Percentiles rank a stretch among this genome's conserved stretches.
These are phyloP conservation scores for Perca flavescens DNA, from an alignment of 2,113 vertebrate species.

Conservation along the genomic window DNA sequence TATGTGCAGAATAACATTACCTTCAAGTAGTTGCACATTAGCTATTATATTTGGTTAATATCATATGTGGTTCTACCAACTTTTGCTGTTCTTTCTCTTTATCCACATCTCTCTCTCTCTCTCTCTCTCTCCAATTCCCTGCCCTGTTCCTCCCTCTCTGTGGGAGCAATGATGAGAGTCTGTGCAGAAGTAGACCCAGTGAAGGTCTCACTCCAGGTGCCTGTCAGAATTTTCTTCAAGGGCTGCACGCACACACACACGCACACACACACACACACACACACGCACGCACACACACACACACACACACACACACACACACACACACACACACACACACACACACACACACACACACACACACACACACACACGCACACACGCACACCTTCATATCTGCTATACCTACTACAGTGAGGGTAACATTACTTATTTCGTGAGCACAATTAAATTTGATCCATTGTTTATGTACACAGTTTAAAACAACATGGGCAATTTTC, in stretches of 20 bases:
- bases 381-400: neutral
- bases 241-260: neutral
- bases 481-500: neutral
- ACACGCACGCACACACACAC: neutral
- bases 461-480: conserved; percentile 21
- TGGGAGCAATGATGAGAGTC: conserved; percentile 58
- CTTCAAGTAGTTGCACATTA: neutral
- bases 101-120: neutral
- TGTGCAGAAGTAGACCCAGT: conserved; percentile 47
- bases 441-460: conserved; percentile 20
- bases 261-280: neutral
- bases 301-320: neutral
- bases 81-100: neutral
- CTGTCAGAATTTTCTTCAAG: conserved; percentile 47
- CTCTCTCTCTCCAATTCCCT: conserved; percentile 12
- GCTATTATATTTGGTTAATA: neutral
- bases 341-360: neutral
- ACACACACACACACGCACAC: too few relatives aligned
- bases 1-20: neutral
- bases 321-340: neutral
- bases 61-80: neutral
- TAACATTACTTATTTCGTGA: conserved; percentile 3
- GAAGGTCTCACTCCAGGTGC: conserved; percentile 56
- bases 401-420: neutral
- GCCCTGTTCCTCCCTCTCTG: conserved; percentile 27